Percentiles rank a stretch among this genome's conserved stretches.
Conservation (phyloP, 2,113 vertebrate species). For the Semnornis frantzii region DNA sequence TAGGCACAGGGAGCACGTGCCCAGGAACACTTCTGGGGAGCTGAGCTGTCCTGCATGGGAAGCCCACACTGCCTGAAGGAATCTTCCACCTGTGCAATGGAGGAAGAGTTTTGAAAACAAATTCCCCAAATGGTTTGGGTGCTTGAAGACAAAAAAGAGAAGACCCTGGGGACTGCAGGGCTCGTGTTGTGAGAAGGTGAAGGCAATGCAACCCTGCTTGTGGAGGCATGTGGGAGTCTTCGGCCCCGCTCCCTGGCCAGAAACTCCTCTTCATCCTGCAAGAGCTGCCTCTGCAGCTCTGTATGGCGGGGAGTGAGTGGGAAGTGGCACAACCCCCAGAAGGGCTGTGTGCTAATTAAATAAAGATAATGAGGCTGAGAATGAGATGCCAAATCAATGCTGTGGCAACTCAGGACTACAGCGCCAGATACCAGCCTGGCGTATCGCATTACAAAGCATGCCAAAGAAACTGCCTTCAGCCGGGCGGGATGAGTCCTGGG, state of each 20-base stretch:
- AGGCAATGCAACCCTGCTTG: background rate
- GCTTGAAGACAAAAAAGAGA: background rate
- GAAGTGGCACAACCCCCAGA: conserved; percentile 49
- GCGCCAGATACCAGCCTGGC: conserved; percentile 42
- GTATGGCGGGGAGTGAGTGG: background rate
- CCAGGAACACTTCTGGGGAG: background rate
- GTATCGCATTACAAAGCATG: conserved; percentile 42
- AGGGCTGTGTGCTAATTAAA: conserved; percentile 61
- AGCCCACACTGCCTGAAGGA: rapidly evolving
- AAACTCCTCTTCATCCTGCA: background rate
- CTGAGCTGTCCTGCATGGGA: background rate
- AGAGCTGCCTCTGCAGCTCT: conserved; percentile 12
- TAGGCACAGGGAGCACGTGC: rapidly evolving
- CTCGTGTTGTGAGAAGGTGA: rapidly evolving
- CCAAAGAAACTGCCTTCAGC: conserved; percentile 38
- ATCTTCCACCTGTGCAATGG: background rate
- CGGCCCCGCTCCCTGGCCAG: background rate
- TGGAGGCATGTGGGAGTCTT: background rate
- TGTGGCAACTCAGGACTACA: conserved; percentile 53
- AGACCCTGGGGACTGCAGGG: background rate
- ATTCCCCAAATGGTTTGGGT: background rate
- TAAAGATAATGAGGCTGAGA: conserved; percentile 66
- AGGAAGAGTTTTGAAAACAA: background rate
- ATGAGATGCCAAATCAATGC: conserved; percentile 67
- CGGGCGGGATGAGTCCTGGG: conserved; percentile 22